Base-by-base conservation (phyloP, 2,888 invertebrate genomes). In the Ectobius pallidus region DNA sequence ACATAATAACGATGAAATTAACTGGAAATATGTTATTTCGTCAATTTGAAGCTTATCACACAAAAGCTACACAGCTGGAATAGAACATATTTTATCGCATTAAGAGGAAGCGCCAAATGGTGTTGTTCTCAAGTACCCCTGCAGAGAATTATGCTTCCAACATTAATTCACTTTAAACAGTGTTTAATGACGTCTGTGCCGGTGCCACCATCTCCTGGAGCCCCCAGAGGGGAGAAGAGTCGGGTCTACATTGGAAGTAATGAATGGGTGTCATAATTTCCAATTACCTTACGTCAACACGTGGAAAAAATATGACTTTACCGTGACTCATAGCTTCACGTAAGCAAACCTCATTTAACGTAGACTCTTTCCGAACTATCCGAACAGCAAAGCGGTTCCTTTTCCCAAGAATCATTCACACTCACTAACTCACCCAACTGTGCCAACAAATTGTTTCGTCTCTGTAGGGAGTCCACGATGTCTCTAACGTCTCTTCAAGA, bases 261-360 rank as follows among this genome's bases (percentile, higher is more conserved):
- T 32, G 39, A 52, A 71, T 55, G 65, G 39, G 46, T 52, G 42
- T 46, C 68, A 72, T 72, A 72, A 42, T 68, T 72, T 67, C 72
- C 72, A 72, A 72, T 72, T 72, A 72, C 72, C 52, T 46, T 27
- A 39, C 55, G 46, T 58, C 70, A 68, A 58, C 68, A 52, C 49
- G 46, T 49, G 44, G 65, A 65, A 22, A 22, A 65, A 65, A 46
- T 65, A 65, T 65, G 46, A 44, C 65, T 9, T 18, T 27, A 39
- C 34, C 72, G 68, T 68, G 68, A 62, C 68, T 68, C 72, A 72
- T 72, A 55, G 39, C 61, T 72, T 58, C 49, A 39, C 58, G 67
- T 65, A 72, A 72, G 68, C 72, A 72, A 72, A 72, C 68, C 68
- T 72, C 63, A 72, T 72, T 72, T 55, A 22, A 27, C 30, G 11